Evolutionary conservation across 2,888 invertebrate genomes (phyloP), one percentile per base, ranked within the genome.

Genomic region (Euproctis similis): DNA sequence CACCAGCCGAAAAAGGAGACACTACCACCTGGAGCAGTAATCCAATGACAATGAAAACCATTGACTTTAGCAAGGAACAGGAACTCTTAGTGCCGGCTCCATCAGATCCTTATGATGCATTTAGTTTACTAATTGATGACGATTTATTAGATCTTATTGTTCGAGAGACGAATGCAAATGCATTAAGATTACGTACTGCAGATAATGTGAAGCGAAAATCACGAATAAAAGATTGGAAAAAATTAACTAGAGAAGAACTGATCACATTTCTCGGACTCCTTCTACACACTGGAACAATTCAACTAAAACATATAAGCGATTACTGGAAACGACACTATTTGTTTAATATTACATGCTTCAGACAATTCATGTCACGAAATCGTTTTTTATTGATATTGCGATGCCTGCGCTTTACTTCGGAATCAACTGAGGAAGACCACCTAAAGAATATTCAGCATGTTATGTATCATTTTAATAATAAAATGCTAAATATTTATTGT

Each of bases 261-360:
- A 29, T 44, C 33, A 53, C 39, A 36, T 68, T 68, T 50, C 16
- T 70, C 2, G 67, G 66, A 20, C 39, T 71, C 7, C 32, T 70
- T 8, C 50, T 68, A 28, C 62, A 69, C 41, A 68, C 58, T 34
- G 67, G 66, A 13, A 59, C 55, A 12, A 57, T 65, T 21, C 39
- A 40, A 26, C 26, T 64, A 14, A 61, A 58, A 20, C 39, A 59
- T 21, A 28, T 62, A 4, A 37, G 48, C 4, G 66, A 68, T 37
- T 70, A 70, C 24, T 70, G 66, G 65, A 60, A 61, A 45, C 47
- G 28, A 12, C 49, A 64, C 34, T 42, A 42, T 25, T 34, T 69
- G 4, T 63, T 60, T 36, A 57, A 57, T 36, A 37, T 63, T 23
- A 44, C 49, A 26, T 36, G 31, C 11, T 36, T 36, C 26, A 20